Conservation (phyloP, 2,888 invertebrate species). For the Heterodera filipjevi region DNA sequence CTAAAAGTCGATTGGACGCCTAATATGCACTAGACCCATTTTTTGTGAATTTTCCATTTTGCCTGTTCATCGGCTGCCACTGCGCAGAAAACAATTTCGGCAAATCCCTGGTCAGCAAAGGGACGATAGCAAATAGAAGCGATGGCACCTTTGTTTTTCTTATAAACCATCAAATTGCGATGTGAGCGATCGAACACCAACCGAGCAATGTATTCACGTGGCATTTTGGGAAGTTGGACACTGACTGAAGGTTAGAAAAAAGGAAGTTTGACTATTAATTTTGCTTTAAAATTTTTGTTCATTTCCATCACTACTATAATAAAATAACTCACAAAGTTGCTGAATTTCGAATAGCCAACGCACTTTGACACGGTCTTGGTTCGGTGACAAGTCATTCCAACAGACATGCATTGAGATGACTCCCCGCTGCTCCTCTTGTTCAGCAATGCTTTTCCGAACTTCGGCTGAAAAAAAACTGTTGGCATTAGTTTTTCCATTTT, state of each 20-base stretch:
- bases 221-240: conserved; percentile 89
- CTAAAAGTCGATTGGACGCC: too few relatives aligned
- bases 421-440: conserved; percentile 36
- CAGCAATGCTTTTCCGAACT: conserved; percentile 25
- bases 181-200: conserved; percentile 81
- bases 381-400: conserved; percentile 83
- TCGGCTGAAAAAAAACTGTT: conserved; percentile 4
- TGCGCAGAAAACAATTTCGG: conserved; percentile 97
- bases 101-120: conserved; percentile 86
- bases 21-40: too few relatives aligned
- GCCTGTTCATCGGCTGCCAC: conserved; percentile 94
- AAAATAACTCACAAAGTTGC: conserved; percentile 47
- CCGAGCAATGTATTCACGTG: conserved; percentile 85
- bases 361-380: conserved; percentile 63
- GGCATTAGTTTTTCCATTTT: too few relatives aligned
- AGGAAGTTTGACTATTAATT: too few relatives aligned
- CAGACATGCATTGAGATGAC: conserved; percentile 75
- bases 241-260: neutral
- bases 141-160: conserved; percentile 74
- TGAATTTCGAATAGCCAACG: conserved; percentile 61
- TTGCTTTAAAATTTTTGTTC: too few relatives aligned
- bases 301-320: too few relatives aligned
- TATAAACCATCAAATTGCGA: conserved; percentile 66
- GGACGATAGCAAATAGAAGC: conserved; percentile 97
- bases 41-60: too few relatives aligned